Evolutionary conservation across 2,797 vertebrate species (phyloP).

Genomic region (Leptodactylus fallax): DNA sequence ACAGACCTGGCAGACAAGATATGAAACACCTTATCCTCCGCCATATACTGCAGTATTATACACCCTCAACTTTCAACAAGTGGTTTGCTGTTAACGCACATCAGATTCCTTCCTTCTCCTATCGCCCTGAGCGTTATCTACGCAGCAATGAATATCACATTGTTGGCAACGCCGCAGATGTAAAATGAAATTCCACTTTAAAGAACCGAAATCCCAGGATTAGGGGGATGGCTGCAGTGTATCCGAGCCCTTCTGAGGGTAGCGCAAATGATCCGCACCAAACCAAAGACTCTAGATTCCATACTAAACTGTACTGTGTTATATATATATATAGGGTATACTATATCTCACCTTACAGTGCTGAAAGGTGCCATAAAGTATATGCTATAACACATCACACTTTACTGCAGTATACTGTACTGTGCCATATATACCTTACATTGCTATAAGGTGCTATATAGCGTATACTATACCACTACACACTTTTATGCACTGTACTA

Average conservation of each 20-base stretch:
- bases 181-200: constrained; percentile 55
- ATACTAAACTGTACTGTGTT: not conserved
- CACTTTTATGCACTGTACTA: not conserved
- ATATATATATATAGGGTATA: not conserved
- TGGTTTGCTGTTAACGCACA: constrained; percentile 22
- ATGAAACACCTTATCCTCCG: constrained; percentile 14
- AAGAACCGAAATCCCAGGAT: constrained; percentile 51
- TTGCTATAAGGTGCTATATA: too few species aligned
- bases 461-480: too few species aligned
- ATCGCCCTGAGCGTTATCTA: constrained; percentile 47
- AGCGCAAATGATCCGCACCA: not conserved
- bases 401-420: too few species aligned
- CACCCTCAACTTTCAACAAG: not conserved
- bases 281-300: not conserved
- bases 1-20: not conserved
- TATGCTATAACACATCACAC: too few species aligned
- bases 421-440: too few species aligned
- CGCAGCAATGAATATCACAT: constrained; percentile 42
- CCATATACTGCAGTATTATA: not conserved
- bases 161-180: constrained; percentile 22
- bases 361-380: too few species aligned
- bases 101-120: constrained; percentile 16
- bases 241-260: constrained; percentile 2
- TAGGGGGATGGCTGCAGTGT: constrained; percentile 31
- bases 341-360: not conserved